A percentile compares a stretch with the other conserved stretches of the same genome.
Conservation (phyloP, 2,888 invertebrate genomes). For the Darwinula stevensoni region DNA sequence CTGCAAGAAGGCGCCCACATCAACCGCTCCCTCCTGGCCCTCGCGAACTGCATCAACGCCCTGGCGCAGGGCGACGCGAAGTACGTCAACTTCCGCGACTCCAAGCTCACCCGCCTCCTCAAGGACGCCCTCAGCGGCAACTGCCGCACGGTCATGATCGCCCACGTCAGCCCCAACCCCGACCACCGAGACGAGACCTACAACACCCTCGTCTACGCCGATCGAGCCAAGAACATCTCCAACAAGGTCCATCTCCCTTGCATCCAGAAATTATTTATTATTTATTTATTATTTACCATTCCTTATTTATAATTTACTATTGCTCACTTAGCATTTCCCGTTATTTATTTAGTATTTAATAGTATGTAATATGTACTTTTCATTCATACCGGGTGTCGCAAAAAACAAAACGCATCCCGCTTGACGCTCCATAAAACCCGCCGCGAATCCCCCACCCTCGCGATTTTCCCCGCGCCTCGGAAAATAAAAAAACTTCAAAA, state of each 20-base stretch:
- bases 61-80: conserved; percentile 35
- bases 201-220: conserved; percentile 77
- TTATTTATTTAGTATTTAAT: too few species aligned
- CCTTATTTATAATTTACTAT: too few species aligned
- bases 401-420: too few species aligned
- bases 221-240: conserved; percentile 74
- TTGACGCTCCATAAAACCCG: too few species aligned
- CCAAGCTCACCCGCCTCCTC: conserved; percentile 55
- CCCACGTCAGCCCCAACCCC: conserved; percentile 62
- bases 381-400: too few species aligned
- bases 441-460: too few species aligned
- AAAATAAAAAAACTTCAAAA: too few species aligned
- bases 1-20: conserved; percentile 82
- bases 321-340: too few species aligned
- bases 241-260: conserved; percentile 30
- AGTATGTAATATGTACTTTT: too few species aligned
- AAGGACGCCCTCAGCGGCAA: conserved; percentile 56
- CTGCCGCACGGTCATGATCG: conserved; percentile 87
- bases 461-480: too few species aligned
- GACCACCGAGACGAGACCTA: conserved; percentile 63
- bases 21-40: conserved; percentile 40
- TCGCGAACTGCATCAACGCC: conserved; percentile 74
- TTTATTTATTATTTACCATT: too few species aligned
- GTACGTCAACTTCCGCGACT: conserved; percentile 85
- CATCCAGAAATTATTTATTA: too few species aligned